Conservation (phyloP, 2,797 vertebrate genomes). For the Schizothorax lantsangensis region DNA sequence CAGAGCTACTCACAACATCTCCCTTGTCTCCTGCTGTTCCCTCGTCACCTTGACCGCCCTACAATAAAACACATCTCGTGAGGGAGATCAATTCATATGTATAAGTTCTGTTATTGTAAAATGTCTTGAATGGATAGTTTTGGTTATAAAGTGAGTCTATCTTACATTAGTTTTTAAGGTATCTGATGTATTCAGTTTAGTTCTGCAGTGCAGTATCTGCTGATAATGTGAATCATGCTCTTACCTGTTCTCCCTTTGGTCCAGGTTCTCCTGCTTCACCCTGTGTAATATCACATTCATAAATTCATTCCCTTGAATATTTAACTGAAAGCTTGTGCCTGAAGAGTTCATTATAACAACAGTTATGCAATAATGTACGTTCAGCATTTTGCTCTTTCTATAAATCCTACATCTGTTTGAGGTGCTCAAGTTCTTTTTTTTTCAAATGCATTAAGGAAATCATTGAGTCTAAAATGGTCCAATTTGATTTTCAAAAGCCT, state of each 20-base stretch:
- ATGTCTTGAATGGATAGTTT: not conserved
- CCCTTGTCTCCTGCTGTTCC: conserved; percentile 92
- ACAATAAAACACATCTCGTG: conserved; percentile 48
- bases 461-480: not conserved
- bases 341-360: conserved; percentile 7
- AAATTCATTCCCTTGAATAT: conserved; percentile 34
- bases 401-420: conserved; percentile 8
- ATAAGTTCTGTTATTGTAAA: conserved; percentile 4
- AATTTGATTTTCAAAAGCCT: conserved; percentile 25
- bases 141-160: not conserved
- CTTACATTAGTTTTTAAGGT: not conserved
- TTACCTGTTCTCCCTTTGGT: conserved; percentile 93
- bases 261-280: conserved; percentile 88
- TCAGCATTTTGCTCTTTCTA: conserved; percentile 20
- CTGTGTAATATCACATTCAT: conserved; percentile 71
- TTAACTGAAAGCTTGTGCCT: conserved; percentile 17
- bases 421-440: not conserved
- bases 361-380: not conserved
- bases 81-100: conserved; percentile 10
- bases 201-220: not conserved
- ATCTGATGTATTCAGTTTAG: conserved; percentile 1
- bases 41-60: conserved; percentile 93
- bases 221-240: conserved; percentile 49
- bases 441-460: conserved; percentile 12
- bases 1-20: conserved; percentile 83